A percentile compares a stretch with the other conserved stretches of the same genome.
Conservation (phyloP, 2,797 vertebrate genomes). For the Euphonia xanthogaster region DNA sequence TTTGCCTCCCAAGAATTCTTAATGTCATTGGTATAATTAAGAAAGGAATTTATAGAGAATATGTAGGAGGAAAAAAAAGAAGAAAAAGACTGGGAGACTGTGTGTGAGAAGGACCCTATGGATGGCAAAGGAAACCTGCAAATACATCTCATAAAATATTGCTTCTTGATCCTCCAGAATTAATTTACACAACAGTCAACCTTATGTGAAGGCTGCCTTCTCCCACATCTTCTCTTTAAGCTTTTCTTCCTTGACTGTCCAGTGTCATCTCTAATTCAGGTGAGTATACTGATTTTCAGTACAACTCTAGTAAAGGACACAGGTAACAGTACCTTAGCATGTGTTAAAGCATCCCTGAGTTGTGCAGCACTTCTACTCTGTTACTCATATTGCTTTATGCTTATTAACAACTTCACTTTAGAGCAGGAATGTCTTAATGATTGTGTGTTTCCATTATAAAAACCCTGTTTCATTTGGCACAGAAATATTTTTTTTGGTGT, state of each 20-base stretch:
- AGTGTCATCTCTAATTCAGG: neutral
- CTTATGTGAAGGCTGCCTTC: neutral
- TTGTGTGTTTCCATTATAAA: neutral
- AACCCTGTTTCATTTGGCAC: neutral
- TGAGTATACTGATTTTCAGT: neutral
- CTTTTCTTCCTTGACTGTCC: neutral
- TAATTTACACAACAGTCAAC: neutral
- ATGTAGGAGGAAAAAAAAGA: neutral
- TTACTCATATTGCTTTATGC: neutral
- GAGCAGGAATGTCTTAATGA: neutral
- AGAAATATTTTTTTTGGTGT: neutral
- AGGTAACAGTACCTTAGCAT: neutral
- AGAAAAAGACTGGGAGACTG: neutral
- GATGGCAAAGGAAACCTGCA: neutral
- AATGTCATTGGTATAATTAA: neutral
- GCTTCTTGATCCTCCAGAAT: neutral
- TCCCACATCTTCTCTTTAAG: neutral
- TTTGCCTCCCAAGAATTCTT: neutral
- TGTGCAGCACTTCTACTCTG: neutral
- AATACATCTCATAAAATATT: neutral
- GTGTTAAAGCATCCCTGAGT: neutral
- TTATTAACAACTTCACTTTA: neutral
- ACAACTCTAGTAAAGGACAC: neutral
- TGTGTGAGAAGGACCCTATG: fast-evolving
- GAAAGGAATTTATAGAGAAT: neutral